phyloP scores from a whole-genome alignment of 2,113 vertebrate species.

The Muntiacus reevesi region DNA sequence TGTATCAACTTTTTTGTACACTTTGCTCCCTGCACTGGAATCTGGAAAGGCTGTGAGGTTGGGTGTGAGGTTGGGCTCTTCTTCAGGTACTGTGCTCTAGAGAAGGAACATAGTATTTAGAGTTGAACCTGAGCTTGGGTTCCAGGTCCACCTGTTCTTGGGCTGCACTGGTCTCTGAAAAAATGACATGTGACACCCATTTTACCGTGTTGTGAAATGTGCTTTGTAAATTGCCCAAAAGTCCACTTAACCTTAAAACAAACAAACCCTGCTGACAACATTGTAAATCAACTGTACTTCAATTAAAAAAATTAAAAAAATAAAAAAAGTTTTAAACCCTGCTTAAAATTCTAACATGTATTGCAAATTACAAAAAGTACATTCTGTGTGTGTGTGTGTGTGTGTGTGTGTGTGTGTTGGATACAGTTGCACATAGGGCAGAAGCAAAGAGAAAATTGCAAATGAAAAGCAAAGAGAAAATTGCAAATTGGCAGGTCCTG shows the following conservation, averaged over 20 bases:
- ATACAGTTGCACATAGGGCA: not conserved
- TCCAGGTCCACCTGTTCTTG: not conserved
- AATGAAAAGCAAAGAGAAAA: not conserved
- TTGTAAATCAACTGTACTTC: not conserved
- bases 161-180: not conserved
- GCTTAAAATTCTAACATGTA: not conserved
- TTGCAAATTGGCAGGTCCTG: not conserved
- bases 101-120: not conserved
- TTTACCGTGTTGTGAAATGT: not conserved
- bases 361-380: not conserved
- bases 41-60: not conserved
- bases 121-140: not conserved
- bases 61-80: not conserved
- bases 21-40: not conserved
- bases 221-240: not conserved
- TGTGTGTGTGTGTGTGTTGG: not conserved
- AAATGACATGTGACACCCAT: not conserved
- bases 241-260: not conserved
- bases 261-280: not conserved
- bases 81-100: not conserved
- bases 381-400: not conserved
- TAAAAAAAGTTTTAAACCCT: not conserved
- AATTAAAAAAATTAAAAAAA: not conserved
- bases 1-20: not conserved
- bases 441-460: not conserved